Base-by-base conservation (phyloP, 2,113 vertebrate species). In the Poecilia latipinna region DNA sequence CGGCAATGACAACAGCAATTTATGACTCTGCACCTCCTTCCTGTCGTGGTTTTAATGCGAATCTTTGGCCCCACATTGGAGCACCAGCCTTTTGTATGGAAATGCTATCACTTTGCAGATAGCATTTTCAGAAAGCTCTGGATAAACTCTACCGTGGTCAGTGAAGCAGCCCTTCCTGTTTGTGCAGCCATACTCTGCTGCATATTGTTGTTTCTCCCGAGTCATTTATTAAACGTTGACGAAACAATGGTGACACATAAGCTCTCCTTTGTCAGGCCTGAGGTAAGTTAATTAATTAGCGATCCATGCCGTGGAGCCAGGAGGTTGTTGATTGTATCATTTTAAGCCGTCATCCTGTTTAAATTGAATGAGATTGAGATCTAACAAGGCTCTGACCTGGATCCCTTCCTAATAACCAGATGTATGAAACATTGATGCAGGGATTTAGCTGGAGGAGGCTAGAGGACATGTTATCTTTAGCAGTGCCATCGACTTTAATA, bases 311-410 rank as follows among this genome's bases (percentile, higher is more conserved):
- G 68, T 86, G 35, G 90, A 88, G 89, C 88, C 88, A 90, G 74
- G 83, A 90, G 90, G 88, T 90, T 88, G 91, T 81, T 91, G 93
- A 93, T 93, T 89, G 84, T 91, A 93, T 93, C 90, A 61, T 77
- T 57, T 86, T 91, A 91, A 93, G 89, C 87, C 83, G 77, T 74
- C 91, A 82, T 92, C 90, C 89, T 86, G 90, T 93, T 91, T 92
- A 92, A 93, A 93, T 92, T 92, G 90, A 88, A 86, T 74, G 77
- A 88, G 92, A 93, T 93, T 93, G 88, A 88, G 87, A 93, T 93
- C 90, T 89, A 91, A 91, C 89, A 90, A 86, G 88, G 87, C 86
- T 93, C 75, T 91, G 91, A 93, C 93, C 91, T 89, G 90, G 80
- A 90, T 90, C 83, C 80, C 86, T 82, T 66, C 79, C 81, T 65